Base-by-base conservation (phyloP, 2,797 vertebrate species). In the Microctenopoma stevenorrisi region DNA sequence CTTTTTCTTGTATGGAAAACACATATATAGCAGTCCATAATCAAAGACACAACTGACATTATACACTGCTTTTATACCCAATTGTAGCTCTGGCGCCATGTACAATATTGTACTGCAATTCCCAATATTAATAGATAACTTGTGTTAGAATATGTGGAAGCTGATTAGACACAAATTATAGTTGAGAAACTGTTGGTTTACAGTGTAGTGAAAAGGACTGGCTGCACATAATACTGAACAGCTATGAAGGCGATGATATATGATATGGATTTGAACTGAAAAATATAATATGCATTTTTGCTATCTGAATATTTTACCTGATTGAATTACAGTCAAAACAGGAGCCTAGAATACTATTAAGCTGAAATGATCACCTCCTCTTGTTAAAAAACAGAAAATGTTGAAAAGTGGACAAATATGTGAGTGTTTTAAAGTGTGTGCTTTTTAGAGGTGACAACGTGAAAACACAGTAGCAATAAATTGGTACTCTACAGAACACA, bases 1-100 rank as follows among this genome's bases (percentile, higher is more conserved):
- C 81, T 84, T 91, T 92, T 94, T 93, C 90, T 86, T 90, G 82
- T 79, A 74, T 10, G 68, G 73, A 84, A 68, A 79, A 89, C 83
- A 87, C 84, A 88, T 78, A 60, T 66, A 76, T 18, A 82, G 48
- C 73, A 77, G 79, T 91, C 84, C 88, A 89, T 90, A 88, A 77
- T 76, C 61, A 82, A 84, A 74, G 72, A 79, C 76, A 63, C 47
- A 77, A n/a, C 69, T 83, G 65, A 86, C 72, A 81, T 81, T 57
- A 58, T 77, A 66, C 68, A 79, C 54, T 78, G 67, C 68, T 84
- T 89, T 81, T 79, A 74, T 68, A 86, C 60, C 69, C 82, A 89
- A 84, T 91, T 86, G 86, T 83, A 88, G 78, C 79, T 86, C 70
- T 57, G 44, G 14, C 33, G 73, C 53, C 50, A 50, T 42, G 66